A percentile compares a stretch with the other conserved stretches of the same genome.
Conservation (phyloP, 1,140 invertebrate species). For the Magallana angulata region DNA sequence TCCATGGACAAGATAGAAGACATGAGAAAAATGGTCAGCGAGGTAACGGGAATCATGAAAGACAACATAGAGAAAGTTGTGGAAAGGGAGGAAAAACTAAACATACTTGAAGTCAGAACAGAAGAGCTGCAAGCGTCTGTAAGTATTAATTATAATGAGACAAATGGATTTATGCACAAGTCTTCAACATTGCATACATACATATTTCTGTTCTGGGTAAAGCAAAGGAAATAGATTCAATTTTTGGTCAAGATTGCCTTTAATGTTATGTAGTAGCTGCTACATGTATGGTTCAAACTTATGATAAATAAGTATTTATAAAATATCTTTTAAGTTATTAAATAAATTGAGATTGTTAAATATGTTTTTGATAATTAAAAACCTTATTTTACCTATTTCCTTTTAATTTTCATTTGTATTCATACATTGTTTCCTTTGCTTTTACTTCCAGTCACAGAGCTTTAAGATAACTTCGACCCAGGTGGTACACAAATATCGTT, state of each 20-base stretch:
- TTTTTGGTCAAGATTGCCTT: too few relatives aligned
- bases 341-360: too few relatives aligned
- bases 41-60: not conserved
- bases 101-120: not conserved
- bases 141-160: not conserved
- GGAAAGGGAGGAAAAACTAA: constrained; percentile 1
- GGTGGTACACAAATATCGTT: constrained; percentile 1
- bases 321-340: too few relatives aligned
- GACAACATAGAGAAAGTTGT: constrained; percentile 22
- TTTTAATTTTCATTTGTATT: not conserved
- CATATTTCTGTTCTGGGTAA: too few relatives aligned
- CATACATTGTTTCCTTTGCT: not conserved
- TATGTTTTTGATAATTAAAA: too few relatives aligned
- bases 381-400: too few relatives aligned
- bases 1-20: not conserved
- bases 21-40: not conserved
- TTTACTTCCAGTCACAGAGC: constrained; percentile 11
- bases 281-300: too few relatives aligned
- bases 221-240: too few relatives aligned
- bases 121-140: not conserved
- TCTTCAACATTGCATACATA: too few relatives aligned
- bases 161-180: too few relatives aligned
- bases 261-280: too few relatives aligned
- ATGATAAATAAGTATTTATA: too few relatives aligned
- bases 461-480: constrained; percentile 28